These are phyloP conservation scores for Amphibalanus amphitrite DNA, from an alignment of 1,140 invertebrate genomes.

Conservation along the genomic window DNA sequence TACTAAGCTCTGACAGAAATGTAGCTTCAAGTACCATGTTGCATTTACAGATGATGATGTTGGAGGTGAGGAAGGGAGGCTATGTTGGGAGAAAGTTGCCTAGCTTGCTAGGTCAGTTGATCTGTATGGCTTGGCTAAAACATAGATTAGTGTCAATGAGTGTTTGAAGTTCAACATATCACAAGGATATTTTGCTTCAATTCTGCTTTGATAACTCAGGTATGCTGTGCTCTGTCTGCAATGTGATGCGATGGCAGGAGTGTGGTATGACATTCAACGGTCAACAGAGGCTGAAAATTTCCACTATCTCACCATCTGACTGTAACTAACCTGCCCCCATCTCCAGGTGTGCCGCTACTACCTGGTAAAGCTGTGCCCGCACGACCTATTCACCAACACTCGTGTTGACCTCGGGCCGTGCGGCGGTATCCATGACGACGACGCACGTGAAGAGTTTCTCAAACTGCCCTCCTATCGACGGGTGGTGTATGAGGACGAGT, in stretches of 20 bases:
- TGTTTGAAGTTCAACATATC: not conserved
- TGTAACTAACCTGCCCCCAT: not conserved
- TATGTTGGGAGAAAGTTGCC: no score
- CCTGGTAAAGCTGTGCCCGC: slow-evolving; percentile 89
- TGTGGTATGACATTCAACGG: not conserved
- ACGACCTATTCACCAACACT: slow-evolving; percentile 94
- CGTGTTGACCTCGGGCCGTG: slow-evolving; percentile 71
- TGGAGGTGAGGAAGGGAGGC: no score
- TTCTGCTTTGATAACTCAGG: no score
- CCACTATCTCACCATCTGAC: not conserved
- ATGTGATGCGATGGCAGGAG: not conserved
- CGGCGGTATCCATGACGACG: slow-evolving; percentile 84
- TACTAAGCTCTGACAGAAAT: no score
- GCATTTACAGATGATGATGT: no score
- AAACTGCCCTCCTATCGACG: slow-evolving; percentile 48
- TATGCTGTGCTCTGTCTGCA: not conserved
- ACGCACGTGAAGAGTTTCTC: slow-evolving; percentile 33
- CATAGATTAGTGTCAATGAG: slow-evolving; percentile 1
- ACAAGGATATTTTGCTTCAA: no score
- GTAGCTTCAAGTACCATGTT: no score
- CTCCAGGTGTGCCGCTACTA: slow-evolving; percentile 85
- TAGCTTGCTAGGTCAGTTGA: no score
- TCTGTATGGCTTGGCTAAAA: no score
- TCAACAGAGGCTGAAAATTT: not conserved
- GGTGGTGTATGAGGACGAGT: slow-evolving; percentile 85